Evolutionary conservation across 2,888 invertebrate species (phyloP).

Genomic region (Strigamia transsilvanica): DNA sequence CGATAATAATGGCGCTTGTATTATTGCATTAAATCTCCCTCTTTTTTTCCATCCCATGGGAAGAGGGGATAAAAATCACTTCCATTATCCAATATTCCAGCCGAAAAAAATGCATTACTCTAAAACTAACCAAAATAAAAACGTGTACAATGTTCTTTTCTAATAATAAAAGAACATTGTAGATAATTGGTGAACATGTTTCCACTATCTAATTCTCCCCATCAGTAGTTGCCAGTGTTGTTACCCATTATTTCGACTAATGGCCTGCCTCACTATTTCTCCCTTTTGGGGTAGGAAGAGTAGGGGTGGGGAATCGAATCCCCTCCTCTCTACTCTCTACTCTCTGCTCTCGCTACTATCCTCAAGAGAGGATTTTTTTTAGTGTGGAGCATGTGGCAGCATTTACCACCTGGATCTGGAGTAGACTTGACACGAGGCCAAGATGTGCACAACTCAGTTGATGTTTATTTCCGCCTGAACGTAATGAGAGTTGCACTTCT

Average conservation of each 20-base stretch:
- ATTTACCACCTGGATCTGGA: constrained; percentile 32
- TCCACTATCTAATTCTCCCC: background rate
- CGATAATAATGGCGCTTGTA: background rate
- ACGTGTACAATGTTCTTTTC: too few species aligned
- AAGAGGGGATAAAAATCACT: constrained; percentile 25
- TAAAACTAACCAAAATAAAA: too few species aligned
- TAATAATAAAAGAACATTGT: background rate
- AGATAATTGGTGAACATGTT: background rate
- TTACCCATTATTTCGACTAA: constrained; percentile 24
- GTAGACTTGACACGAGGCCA: constrained; percentile 35
- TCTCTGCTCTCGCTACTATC: background rate
- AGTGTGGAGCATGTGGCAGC: constrained; percentile 25
- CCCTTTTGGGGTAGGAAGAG: background rate
- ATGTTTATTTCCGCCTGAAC: constrained; percentile 32
- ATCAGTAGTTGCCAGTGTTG: constrained; percentile 2
- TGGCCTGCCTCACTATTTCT: constrained; percentile 4
- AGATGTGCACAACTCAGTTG: background rate
- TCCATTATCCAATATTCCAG: background rate
- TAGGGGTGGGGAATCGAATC: background rate
- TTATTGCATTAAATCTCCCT: constrained; percentile 18
- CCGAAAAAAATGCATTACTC: background rate
- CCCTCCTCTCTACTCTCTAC: background rate
- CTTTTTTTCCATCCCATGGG: background rate
- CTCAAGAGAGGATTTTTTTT: background rate
- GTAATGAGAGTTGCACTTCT: constrained; percentile 30